Conservation (phyloP, 2,888 invertebrate genomes). For the Selenia dentaria region DNA sequence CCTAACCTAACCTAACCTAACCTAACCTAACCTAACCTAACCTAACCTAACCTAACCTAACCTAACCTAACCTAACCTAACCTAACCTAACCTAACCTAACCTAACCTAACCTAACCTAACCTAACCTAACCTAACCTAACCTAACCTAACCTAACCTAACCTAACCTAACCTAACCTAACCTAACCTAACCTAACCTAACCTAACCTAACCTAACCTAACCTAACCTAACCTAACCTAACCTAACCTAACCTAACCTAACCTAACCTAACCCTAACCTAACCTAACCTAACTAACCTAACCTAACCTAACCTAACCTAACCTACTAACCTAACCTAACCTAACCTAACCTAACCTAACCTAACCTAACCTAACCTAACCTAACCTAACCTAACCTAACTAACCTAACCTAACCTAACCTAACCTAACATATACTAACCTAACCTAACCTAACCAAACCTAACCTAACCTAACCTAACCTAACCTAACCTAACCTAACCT, state of each 20-base stretch:
- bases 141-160: slow-evolving; percentile 33
- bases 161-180: slow-evolving; percentile 37
- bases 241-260: slow-evolving; percentile 38
- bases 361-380: too few species aligned
- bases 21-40: slow-evolving; percentile 39
- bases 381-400: too few species aligned
- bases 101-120: slow-evolving; percentile 36
- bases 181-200: slow-evolving; percentile 39
- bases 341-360: too few species aligned
- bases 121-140: slow-evolving; percentile 36
- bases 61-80: slow-evolving; percentile 38
- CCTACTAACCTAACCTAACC: slow-evolving; percentile 35
- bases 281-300: slow-evolving; percentile 36
- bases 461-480: too few species aligned
- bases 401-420: too few species aligned
- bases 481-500: too few species aligned
- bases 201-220: slow-evolving; percentile 39
- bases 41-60: slow-evolving; percentile 39
- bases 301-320: slow-evolving; percentile 29
- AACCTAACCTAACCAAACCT: too few species aligned
- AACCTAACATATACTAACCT: too few species aligned
- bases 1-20: slow-evolving; percentile 38
- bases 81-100: slow-evolving; percentile 38
- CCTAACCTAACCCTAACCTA: too few species aligned
- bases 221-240: slow-evolving; percentile 39